phyloP scores from a whole-genome alignment of 2,113 vertebrate genomes.

The Elaphurus davidianus region DNA sequence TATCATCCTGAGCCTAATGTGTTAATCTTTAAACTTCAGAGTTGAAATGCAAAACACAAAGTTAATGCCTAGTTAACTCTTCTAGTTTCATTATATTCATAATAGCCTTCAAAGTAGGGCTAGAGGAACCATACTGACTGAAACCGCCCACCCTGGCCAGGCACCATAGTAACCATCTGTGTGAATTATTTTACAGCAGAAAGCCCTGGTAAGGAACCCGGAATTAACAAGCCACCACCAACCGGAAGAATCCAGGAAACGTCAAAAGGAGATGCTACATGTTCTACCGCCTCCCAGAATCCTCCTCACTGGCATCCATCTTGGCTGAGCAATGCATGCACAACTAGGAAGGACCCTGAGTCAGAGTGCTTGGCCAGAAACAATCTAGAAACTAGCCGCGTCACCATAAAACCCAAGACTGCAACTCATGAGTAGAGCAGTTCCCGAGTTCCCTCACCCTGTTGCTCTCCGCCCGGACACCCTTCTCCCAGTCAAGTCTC shows the following conservation, averaged over 20 bases:
- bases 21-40: background rate
- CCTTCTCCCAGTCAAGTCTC: background rate
- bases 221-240: background rate
- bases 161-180: background rate
- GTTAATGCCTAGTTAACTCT: background rate
- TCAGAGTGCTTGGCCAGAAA: background rate
- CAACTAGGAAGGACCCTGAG: background rate
- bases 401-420: accelerated
- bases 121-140: background rate
- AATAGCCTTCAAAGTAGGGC: background rate
- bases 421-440: background rate
- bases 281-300: background rate
- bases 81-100: background rate
- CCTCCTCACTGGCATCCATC: background rate
- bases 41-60: background rate
- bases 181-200: background rate
- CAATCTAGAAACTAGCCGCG: background rate
- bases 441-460: background rate
- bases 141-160: background rate
- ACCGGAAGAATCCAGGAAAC: background rate
- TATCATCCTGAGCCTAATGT: background rate
- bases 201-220: background rate
- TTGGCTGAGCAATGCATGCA: background rate
- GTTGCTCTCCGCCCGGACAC: accelerated
- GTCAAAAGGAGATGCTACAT: background rate